Evolutionary conservation across 2,113 vertebrate genomes (phyloP).

Genomic region (Equus quagga): DNA sequence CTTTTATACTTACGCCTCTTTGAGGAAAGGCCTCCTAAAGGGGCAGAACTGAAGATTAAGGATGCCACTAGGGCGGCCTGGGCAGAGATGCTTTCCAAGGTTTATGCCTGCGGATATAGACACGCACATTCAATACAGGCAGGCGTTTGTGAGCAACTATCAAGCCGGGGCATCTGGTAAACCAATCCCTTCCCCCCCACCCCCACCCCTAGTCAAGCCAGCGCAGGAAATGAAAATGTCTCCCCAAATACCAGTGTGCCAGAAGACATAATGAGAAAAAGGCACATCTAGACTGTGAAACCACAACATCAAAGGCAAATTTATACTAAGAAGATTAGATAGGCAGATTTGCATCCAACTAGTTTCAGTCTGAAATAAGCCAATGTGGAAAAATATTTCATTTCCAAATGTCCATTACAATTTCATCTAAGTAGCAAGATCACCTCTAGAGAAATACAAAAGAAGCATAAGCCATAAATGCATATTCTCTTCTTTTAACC

Average conservation of each 20-base stretch:
- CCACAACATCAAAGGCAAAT: conserved; percentile 75
- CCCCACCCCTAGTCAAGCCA: not conserved
- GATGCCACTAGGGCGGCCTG: not conserved
- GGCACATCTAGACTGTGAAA: conserved; percentile 29
- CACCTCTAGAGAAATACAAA: conserved; percentile 61
- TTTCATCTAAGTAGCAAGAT: conserved; percentile 59
- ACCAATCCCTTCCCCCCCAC: not conserved
- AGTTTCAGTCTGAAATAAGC: conserved; percentile 66
- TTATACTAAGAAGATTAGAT: conserved; percentile 78
- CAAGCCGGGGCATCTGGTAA: conserved; percentile 44
- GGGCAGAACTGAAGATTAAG: not conserved
- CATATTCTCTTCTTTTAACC: conserved; percentile 39
- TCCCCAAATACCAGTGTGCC: conserved; percentile 29
- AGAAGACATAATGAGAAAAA: conserved; percentile 48
- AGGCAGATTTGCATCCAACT: conserved; percentile 72
- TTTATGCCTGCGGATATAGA: not conserved
- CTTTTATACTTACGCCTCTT: not conserved
- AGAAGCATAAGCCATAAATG: not conserved
- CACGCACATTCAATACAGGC: not conserved
- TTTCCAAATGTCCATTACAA: conserved; percentile 72
- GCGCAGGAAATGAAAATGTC: conserved; percentile 63
- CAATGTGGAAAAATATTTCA: conserved; percentile 58
- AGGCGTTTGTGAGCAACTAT: not conserved
- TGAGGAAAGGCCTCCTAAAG: not conserved
- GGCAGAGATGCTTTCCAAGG: conserved; percentile 3